These are phyloP conservation scores for Argyrosomus regius DNA, from an alignment of 2,797 vertebrate species.

Conservation along the genomic window DNA sequence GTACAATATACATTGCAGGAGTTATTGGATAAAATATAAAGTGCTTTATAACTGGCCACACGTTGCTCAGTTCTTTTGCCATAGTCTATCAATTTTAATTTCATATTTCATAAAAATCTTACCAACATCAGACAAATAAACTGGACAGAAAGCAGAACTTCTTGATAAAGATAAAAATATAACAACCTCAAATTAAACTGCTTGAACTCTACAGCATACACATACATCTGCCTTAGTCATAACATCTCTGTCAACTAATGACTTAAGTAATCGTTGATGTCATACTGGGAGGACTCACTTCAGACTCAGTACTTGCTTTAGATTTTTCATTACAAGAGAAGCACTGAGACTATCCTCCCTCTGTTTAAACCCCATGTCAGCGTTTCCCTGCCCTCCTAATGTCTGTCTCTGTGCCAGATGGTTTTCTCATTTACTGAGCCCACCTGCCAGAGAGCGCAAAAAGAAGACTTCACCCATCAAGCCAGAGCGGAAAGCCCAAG, in stretches of 20 bases:
- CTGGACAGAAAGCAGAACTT: no score
- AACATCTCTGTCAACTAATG: constrained; percentile 2
- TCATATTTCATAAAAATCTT: no score
- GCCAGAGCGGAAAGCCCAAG: constrained; percentile 44
- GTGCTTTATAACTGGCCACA: no score
- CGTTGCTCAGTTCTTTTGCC: no score
- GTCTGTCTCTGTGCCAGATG: constrained; percentile 71
- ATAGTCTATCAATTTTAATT: no score
- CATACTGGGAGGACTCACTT: neutral
- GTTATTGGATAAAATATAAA: no score
- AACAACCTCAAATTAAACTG: neutral
- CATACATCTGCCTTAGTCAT: constrained; percentile 2
- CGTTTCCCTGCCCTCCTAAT: constrained; percentile 40
- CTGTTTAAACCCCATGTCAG: constrained; percentile 35
- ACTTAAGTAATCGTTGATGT: neutral
- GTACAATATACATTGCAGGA: no score
- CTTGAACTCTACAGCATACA: neutral
- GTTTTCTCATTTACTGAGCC: constrained; percentile 76
- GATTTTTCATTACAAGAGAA: constrained; percentile 4
- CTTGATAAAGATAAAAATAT: no score
- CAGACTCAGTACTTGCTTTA: neutral
- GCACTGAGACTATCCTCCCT: constrained; percentile 11
- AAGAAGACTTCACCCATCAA: constrained; percentile 68
- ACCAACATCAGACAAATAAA: no score
- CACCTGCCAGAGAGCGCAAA: constrained; percentile 67